A percentile compares a stretch with the other conserved stretches of the same genome.
phyloP scores from a whole-genome alignment of 2,888 invertebrate species.

The Spisula solida region DNA sequence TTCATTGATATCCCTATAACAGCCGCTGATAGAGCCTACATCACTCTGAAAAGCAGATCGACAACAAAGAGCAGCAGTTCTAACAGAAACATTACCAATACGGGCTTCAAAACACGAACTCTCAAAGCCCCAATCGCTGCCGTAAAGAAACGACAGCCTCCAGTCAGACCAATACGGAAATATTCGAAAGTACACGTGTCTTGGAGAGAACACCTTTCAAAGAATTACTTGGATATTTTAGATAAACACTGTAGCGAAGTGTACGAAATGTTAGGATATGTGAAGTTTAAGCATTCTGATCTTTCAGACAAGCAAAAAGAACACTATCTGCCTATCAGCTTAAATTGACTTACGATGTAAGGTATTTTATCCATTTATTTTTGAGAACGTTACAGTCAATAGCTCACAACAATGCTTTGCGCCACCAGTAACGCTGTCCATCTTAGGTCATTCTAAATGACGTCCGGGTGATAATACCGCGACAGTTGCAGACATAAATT shows the following conservation, averaged over 20 bases:
- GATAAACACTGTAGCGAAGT: neutral
- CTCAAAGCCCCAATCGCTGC: neutral
- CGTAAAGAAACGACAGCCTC: neutral
- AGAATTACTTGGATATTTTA: neutral
- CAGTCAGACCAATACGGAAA: neutral
- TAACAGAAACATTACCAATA: neutral
- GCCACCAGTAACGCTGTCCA: too few relatives aligned
- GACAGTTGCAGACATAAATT: too few relatives aligned
- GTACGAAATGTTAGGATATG: slow-evolving; percentile 9
- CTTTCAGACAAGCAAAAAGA: neutral
- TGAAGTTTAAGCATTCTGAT: neutral
- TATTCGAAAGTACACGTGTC: neutral
- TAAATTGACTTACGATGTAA: neutral
- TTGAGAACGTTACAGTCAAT: too few relatives aligned
- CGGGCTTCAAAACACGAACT: neutral
- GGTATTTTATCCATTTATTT: too few relatives aligned
- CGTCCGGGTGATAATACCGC: too few relatives aligned
- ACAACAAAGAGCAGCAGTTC: neutral
- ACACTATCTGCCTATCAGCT: neutral
- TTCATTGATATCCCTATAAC: slow-evolving; percentile 48
- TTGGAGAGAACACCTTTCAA: neutral
- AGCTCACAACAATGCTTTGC: too few relatives aligned
- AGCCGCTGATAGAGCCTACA: neutral
- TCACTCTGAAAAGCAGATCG: neutral
- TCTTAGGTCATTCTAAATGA: too few relatives aligned